A percentile compares a stretch with the other conserved stretches of the same genome.
Conservation (phyloP, 2,797 vertebrate species). For the Eidolon dupreanum region DNA sequence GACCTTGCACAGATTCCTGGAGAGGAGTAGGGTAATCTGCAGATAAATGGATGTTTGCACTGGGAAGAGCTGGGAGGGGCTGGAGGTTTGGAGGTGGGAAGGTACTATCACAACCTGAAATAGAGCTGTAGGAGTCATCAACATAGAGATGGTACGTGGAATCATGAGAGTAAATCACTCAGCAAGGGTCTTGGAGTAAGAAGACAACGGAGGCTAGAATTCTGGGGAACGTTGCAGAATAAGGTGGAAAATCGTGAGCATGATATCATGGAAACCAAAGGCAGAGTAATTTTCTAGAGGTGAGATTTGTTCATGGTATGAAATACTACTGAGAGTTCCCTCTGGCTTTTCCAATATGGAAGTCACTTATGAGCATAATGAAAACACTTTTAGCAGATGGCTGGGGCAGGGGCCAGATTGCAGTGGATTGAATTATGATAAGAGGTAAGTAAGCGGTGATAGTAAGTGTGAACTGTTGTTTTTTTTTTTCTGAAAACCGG, state of each 20-base stretch:
- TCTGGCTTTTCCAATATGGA: slow-evolving; percentile 20
- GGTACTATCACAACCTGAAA: not conserved
- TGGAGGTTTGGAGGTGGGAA: not conserved
- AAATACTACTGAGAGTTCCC: not conserved
- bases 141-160: not conserved
- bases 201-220: not conserved
- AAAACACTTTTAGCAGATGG: not conserved
- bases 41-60: not conserved
- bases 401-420: not conserved
- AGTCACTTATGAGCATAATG: not conserved
- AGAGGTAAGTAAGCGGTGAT: not conserved
- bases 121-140: not conserved
- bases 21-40: not conserved
- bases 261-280: not conserved
- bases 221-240: not conserved
- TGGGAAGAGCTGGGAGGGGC: not conserved
- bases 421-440: not conserved
- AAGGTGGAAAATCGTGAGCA: not conserved
- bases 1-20: not conserved
- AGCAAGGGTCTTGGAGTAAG: not conserved
- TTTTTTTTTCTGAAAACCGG: not conserved
- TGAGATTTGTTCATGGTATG: slow-evolving; percentile 21
- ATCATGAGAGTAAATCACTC: not conserved
- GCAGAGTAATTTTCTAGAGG: not conserved
- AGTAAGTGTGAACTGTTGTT: not conserved